A percentile compares a stretch with the other conserved stretches of the same genome.
Evolutionary conservation across 2,113 vertebrate species (phyloP).

Genomic region (Cyphomyrus discorhynchus): DNA sequence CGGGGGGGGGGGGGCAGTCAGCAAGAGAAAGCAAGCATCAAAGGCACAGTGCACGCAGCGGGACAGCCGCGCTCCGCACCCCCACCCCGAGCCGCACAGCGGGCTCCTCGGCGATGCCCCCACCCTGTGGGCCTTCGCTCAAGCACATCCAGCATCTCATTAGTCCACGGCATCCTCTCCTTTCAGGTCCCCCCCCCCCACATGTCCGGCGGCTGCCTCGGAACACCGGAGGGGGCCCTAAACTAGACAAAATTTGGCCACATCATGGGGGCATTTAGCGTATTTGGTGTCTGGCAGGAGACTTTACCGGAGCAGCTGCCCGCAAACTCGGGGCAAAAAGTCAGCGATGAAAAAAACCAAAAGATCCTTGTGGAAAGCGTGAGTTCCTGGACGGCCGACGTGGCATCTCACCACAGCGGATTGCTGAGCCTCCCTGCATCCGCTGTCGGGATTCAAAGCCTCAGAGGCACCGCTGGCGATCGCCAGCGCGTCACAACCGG

Average conservation of each 20-base stretch:
- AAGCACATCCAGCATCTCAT: slow-evolving; percentile 90
- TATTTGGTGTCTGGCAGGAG: slow-evolving; percentile 34
- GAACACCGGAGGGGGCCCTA: slow-evolving; percentile 41
- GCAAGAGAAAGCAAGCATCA: slow-evolving; percentile 83
- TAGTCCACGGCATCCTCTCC: slow-evolving; percentile 78
- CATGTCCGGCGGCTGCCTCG: slow-evolving; percentile 63
- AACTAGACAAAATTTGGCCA: slow-evolving; percentile 36
- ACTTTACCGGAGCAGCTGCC: slow-evolving; percentile 4
- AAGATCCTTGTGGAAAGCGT: background rate
- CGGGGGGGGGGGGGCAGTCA: slow-evolving; percentile 55
- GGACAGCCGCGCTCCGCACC: slow-evolving; percentile 89
- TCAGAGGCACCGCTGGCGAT: background rate
- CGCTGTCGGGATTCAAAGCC: background rate
- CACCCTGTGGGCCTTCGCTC: slow-evolving; percentile 79
- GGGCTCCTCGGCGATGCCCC: slow-evolving; percentile 72
- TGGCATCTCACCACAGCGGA: background rate
- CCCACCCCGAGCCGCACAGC: slow-evolving; percentile 88
- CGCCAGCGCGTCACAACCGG: background rate
- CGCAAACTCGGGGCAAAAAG: background rate
- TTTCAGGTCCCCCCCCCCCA: slow-evolving; percentile 65
- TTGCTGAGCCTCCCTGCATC: background rate
- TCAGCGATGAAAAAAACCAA: background rate
- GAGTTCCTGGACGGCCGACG: background rate
- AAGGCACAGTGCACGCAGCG: slow-evolving; percentile 85
- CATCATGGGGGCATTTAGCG: slow-evolving; percentile 41